Evolutionary conservation across 2,888 invertebrate genomes (phyloP).

Genomic region (Epinotia bilunana): DNA sequence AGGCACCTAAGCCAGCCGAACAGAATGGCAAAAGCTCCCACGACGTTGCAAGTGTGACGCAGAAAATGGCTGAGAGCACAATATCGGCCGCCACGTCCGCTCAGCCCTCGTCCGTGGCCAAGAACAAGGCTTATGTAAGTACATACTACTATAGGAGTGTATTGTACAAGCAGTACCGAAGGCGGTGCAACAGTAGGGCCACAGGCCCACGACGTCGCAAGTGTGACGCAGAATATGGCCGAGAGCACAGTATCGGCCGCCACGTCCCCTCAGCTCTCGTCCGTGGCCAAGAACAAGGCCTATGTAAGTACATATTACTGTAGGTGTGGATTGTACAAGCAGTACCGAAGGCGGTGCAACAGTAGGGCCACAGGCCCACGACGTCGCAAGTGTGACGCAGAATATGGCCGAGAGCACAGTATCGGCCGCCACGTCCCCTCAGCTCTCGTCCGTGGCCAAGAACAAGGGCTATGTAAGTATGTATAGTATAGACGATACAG

Average conservation of each 20-base stretch:
- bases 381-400: conserved; percentile 53
- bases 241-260: conserved; percentile 58
- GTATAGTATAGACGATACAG: conserved; percentile 59
- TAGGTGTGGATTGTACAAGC: neutral
- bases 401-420: conserved; percentile 66
- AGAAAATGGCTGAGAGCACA: conserved; percentile 64
- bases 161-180: neutral
- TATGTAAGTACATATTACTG: conserved; percentile 61
- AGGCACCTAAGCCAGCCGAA: conserved; percentile 3
- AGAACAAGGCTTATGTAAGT: conserved; percentile 71
- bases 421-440: conserved; percentile 50
- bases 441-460: conserved; percentile 55
- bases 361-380: neutral
- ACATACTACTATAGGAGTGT: neutral
- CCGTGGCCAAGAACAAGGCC: conserved; percentile 62
- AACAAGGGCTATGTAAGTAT: conserved; percentile 71
- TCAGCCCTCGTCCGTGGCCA: conserved; percentile 54
- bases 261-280: conserved; percentile 49
- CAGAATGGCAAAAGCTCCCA: neutral
- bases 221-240: conserved; percentile 64
- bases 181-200: neutral
- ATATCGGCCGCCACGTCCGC: conserved; percentile 54
- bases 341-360: neutral
- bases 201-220: neutral
- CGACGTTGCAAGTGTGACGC: conserved; percentile 53